phyloP scores from a whole-genome alignment of 2,888 invertebrate genomes.

The Apodemia duryi region DNA sequence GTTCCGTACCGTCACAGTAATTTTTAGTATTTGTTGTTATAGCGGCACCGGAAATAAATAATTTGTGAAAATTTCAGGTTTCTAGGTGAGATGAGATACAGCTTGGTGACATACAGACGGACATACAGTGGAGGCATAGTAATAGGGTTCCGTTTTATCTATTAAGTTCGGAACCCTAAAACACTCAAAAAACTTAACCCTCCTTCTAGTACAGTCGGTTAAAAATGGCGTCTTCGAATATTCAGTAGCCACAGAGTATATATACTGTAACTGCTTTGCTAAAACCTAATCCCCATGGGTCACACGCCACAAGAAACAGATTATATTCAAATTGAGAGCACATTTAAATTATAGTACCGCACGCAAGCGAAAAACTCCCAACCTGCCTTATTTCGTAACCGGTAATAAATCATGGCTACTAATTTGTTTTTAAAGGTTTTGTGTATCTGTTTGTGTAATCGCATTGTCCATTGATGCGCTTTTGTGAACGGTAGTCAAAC shows the following conservation, averaged over 20 bases:
- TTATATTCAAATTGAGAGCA: constrained; percentile 78
- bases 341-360: constrained; percentile 72
- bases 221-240: neutral
- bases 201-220: too few species aligned
- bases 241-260: constrained; percentile 9
- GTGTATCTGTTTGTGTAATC: constrained; percentile 70
- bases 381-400: constrained; percentile 52
- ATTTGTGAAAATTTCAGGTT: too few species aligned
- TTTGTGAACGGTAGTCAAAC: constrained; percentile 33
- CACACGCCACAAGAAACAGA: constrained; percentile 46
- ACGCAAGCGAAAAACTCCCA: constrained; percentile 65
- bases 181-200: too few species aligned
- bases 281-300: constrained; percentile 27
- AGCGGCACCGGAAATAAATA: too few species aligned
- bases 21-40: too few species aligned
- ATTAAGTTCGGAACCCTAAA: too few species aligned
- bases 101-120: too few species aligned
- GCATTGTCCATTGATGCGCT: constrained; percentile 50
- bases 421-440: constrained; percentile 78
- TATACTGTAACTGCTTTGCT: neutral
- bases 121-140: too few species aligned
- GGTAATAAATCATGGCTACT: constrained; percentile 74
- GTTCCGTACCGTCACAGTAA: too few species aligned
- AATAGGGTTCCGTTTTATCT: too few species aligned
- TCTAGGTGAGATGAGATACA: too few species aligned